Evolutionary conservation across 2,797 vertebrate genomes (phyloP).

Genomic region (Microctenopoma lineatum): DNA sequence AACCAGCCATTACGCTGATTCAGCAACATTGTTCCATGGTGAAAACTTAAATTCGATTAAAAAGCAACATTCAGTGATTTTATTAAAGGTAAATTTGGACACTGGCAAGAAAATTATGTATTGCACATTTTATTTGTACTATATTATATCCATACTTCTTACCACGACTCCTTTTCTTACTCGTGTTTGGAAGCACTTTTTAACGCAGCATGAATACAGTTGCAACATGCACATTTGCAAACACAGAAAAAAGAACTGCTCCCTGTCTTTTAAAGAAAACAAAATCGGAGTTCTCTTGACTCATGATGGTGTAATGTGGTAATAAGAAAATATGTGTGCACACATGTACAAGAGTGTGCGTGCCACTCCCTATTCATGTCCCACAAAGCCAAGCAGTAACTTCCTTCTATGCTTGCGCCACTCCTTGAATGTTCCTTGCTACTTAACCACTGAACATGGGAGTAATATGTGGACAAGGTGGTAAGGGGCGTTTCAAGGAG

Average conservation of each 20-base stretch:
- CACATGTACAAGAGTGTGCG: background rate
- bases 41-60: slow-evolving; percentile 5
- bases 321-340: slow-evolving; percentile 22
- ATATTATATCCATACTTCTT: slow-evolving; percentile 6
- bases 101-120: background rate
- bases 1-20: background rate
- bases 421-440: slow-evolving; percentile 53
- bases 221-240: background rate
- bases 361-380: slow-evolving; percentile 74
- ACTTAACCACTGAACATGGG: slow-evolving; percentile 48
- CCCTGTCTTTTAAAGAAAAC: slow-evolving; percentile 40
- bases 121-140: background rate
- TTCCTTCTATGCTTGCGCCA: slow-evolving; percentile 64
- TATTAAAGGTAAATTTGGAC: background rate
- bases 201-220: slow-evolving; percentile 39
- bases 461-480: slow-evolving; percentile 48
- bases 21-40: background rate
- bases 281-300: slow-evolving; percentile 57
- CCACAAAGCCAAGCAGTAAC: slow-evolving; percentile 57
- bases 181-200: slow-evolving; percentile 40
- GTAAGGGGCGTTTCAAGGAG: slow-evolving; percentile 42
- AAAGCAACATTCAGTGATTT: background rate
- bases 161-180: slow-evolving; percentile 31
- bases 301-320: slow-evolving; percentile 38
- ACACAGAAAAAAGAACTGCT: slow-evolving; percentile 27